Conservation (phyloP, 2,888 invertebrate species). For the Tortricodes alternella region DNA sequence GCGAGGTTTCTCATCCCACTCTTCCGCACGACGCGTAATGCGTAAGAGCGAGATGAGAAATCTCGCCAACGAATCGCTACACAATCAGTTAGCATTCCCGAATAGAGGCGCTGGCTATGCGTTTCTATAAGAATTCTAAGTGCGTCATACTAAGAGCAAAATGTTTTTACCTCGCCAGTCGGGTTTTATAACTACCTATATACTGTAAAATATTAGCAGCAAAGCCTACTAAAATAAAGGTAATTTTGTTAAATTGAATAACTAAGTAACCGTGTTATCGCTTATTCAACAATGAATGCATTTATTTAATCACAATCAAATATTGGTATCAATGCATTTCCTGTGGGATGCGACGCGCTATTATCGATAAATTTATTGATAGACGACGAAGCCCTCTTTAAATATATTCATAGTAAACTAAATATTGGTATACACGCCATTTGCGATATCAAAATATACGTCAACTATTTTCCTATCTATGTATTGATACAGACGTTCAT, state of each 20-base stretch:
- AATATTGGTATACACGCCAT: constrained; percentile 15
- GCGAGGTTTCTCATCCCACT: too few relatives aligned
- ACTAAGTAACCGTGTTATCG: neutral
- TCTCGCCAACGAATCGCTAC: too few relatives aligned
- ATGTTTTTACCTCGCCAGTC: neutral
- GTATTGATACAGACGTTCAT: neutral
- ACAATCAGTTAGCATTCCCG: too few relatives aligned
- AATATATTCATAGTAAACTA: constrained; percentile 8
- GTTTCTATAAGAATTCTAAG: too few relatives aligned
- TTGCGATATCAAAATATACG: neutral
- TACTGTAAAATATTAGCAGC: neutral
- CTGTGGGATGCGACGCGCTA: constrained; percentile 24
- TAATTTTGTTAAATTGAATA: constrained; percentile 4
- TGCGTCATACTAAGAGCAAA: too few relatives aligned
- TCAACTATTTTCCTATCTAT: neutral
- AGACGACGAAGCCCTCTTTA: constrained; percentile 8
- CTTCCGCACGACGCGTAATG: too few relatives aligned
- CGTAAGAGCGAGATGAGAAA: too few relatives aligned
- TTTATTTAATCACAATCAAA: constrained; percentile 14
- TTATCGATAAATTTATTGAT: constrained; percentile 23
- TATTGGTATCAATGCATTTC: constrained; percentile 29
- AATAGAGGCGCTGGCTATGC: too few relatives aligned
- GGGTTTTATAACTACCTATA: too few relatives aligned
- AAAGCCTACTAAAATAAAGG: neutral
- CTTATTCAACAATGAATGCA: constrained; percentile 21